A percentile compares a stretch with the other conserved stretches of the same genome.
Evolutionary conservation across 2,888 invertebrate genomes (phyloP).

Genomic region (Rotaria macrura): DNA sequence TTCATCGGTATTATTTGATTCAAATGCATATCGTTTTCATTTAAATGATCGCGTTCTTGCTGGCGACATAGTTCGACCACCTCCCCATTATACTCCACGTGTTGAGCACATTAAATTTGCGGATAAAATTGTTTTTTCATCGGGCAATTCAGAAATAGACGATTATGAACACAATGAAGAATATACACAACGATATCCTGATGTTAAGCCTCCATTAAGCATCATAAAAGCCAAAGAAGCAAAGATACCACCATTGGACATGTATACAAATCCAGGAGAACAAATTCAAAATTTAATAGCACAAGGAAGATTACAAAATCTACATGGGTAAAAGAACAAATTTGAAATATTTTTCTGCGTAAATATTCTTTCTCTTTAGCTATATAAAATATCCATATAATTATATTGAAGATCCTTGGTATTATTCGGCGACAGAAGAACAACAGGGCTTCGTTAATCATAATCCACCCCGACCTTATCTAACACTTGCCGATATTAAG

Average conservation of each 20-base stretch:
- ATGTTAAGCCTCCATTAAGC: background rate
- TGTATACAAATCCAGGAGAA: background rate
- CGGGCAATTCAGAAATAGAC: background rate
- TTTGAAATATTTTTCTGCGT: too few relatives aligned
- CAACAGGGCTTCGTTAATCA: conserved; percentile 4
- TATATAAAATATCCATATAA: conserved; percentile 9
- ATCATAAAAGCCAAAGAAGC: background rate
- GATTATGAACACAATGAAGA: conserved; percentile 9
- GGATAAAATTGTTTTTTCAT: background rate
- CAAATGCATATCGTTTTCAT: background rate
- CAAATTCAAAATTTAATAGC: background rate
- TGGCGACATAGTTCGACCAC: background rate
- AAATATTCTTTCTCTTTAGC: background rate
- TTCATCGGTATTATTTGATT: background rate
- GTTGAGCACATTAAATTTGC: background rate
- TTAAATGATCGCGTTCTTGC: conserved; percentile 2
- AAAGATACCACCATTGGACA: background rate
- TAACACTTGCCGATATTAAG: background rate
- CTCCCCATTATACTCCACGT: background rate
- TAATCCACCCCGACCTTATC: background rate
- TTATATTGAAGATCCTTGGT: background rate
- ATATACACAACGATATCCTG: background rate
- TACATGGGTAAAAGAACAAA: background rate
- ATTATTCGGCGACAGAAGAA: background rate
- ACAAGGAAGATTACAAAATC: conserved; percentile 9